Evolutionary conservation across 2,113 vertebrate genomes (phyloP), one percentile per base, ranked within the genome.

Genomic region (Microcebus tavaratra): DNA sequence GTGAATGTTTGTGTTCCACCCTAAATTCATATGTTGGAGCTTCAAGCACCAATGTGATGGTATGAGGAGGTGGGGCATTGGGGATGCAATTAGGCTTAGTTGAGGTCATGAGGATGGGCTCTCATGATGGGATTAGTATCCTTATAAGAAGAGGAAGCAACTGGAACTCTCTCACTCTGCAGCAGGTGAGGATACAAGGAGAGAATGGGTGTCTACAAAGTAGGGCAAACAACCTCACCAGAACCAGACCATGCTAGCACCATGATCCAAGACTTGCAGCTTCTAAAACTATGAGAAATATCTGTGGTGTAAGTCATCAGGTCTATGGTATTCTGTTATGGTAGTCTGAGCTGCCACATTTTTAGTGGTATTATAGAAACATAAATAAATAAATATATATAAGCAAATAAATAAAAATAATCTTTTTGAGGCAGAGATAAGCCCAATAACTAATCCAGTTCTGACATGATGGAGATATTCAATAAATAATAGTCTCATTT

Each of bases 351-450:
- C 10, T 61, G 48, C 5, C 29, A 42, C 61, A 84, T 14, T 6
- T 53, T n/a, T 61, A 23, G 2, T 48, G 39, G 6, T 31, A 50
- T 20, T 50, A 13, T 70, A 18, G 70, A 61, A 92, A 76, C 27
- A 61, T 82, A 20, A 14, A 39, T 50, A 50, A 50, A 15, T 5
- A 90, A 20, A 39, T 17, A 48, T 79, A 61, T 63, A 65, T 95
- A 21, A n/a, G 50, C 3, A 7, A 21, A 15, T 3, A 23, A 7
- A 12, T 42, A 48, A 20, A 48, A 20, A 36, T 50, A 68, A 78
- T 27, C 7, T 68, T 92, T 88, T 88, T 31, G 5, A 94, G 59
- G 27, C 31, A 76, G 18, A 76, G 34, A 79, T 55, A 79, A 90
- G 68, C n/a, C 3, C 42, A n/a, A 55, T 70, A 21, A 15, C 6